Evolutionary conservation across 2,797 vertebrate species (phyloP).

Genomic region (Pteronotus mesoamericanus): DNA sequence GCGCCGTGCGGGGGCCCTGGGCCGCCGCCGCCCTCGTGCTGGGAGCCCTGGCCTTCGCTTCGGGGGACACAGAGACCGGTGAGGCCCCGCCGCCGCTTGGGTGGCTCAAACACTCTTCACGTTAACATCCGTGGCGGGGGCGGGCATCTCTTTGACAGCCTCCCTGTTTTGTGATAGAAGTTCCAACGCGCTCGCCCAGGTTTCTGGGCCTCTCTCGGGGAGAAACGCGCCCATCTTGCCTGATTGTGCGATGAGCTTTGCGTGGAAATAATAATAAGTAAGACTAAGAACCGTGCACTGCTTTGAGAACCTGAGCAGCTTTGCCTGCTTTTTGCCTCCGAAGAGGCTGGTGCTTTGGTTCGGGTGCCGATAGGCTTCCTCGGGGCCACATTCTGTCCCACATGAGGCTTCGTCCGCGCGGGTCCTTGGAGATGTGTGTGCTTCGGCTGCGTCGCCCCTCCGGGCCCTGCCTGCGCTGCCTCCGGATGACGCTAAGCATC

Average conservation of each 20-base stretch:
- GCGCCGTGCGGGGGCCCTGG: no score
- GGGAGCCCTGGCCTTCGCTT: neutral
- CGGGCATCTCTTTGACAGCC: neutral
- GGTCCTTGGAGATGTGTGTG: no score
- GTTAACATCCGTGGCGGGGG: no score
- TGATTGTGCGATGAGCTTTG: neutral
- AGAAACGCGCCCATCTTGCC: neutral
- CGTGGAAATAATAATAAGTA: neutral
- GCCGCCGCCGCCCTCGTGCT: neutral
- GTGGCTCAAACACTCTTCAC: no score
- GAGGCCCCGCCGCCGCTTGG: neutral
- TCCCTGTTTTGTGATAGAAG: neutral
- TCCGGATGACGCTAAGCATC: no score
- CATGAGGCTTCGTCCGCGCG: no score
- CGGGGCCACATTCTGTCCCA: fast-evolving
- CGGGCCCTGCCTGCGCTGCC: no score
- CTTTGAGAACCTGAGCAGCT: neutral
- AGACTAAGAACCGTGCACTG: neutral
- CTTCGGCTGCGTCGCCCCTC: no score
- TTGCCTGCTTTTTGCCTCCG: neutral
- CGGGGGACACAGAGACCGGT: neutral
- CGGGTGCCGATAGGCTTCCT: no score
- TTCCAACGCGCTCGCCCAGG: no score
- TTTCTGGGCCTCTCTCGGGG: no score
- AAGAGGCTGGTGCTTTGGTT: neutral